Evolutionary conservation across 2,888 invertebrate species (phyloP).

Genomic region (Operophtera brumata): DNA sequence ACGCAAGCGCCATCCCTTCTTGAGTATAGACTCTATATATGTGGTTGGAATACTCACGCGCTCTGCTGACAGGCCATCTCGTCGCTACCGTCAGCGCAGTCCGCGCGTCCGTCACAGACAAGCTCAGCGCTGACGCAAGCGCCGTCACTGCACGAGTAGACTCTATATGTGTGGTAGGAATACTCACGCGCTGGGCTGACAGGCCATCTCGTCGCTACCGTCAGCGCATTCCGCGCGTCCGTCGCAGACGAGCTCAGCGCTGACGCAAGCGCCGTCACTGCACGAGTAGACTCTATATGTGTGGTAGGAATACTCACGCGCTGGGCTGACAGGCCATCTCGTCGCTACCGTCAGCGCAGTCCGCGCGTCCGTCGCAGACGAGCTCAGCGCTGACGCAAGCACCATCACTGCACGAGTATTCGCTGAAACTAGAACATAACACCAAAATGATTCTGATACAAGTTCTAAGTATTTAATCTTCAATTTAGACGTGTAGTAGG

Average conservation of each 20-base stretch:
- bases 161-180: no score
- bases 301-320: slow-evolving; percentile 1
- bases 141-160: slow-evolving; percentile 8
- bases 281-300: no score
- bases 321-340: background rate
- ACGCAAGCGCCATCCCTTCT: slow-evolving; percentile 13
- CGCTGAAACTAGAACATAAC: slow-evolving; percentile 3
- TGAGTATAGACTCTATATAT: no score
- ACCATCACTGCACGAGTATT: slow-evolving; percentile 9
- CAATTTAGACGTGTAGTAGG: no score
- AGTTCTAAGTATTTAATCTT: no score
- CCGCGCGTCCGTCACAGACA: slow-evolving; percentile 2
- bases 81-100: slow-evolving; percentile 15
- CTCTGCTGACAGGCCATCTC: background rate
- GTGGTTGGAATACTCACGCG: no score
- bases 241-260: slow-evolving; percentile 12
- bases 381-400: slow-evolving; percentile 14
- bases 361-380: slow-evolving; percentile 3
- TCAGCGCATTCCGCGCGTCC: slow-evolving; percentile 9
- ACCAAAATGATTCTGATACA: background rate
- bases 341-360: slow-evolving; percentile 15
- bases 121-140: slow-evolving; percentile 13
- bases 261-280: slow-evolving; percentile 12
- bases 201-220: slow-evolving; percentile 7
- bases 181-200: background rate